Evolutionary conservation across 35 echinoderm and acorn worm genomes (phyloP).

Genomic region (Anneissia japonica): DNA sequence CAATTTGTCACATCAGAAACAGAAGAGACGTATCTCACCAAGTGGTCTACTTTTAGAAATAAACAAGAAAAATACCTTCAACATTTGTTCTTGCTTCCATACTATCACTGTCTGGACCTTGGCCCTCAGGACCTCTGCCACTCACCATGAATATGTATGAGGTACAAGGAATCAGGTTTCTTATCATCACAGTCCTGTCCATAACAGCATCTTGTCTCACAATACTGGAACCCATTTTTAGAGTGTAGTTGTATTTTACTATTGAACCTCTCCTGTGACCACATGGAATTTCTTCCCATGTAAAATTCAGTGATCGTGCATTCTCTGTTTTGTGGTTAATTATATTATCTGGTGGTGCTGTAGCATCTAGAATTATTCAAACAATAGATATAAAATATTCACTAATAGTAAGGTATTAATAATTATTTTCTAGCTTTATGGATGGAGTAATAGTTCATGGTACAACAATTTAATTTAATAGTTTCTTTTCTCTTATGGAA

Average conservation of each 20-base stretch:
- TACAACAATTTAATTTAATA: no score
- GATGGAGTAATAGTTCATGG: no score
- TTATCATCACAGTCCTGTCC: not conserved
- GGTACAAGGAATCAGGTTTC: not conserved
- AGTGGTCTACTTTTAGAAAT: no score
- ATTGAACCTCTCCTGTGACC: not conserved
- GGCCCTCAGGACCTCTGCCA: not conserved
- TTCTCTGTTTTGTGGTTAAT: not conserved
- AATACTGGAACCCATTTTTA: not conserved
- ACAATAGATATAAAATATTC: no score
- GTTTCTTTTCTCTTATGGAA: no score
- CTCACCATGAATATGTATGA: not conserved
- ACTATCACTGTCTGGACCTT: not conserved
- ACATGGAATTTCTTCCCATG: conserved; percentile 1
- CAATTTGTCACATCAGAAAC: no score
- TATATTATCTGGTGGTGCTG: not conserved
- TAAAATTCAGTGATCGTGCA: not conserved
- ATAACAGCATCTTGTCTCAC: no score
- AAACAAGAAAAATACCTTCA: not conserved
- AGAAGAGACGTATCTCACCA: no score
- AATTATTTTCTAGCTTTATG: no score
- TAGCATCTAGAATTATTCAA: no score
- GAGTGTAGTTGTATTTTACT: not conserved
- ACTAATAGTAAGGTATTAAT: no score
- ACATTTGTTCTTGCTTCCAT: not conserved